These are phyloP conservation scores for Aegotheles bennettii DNA, from an alignment of 2,113 vertebrate species.

Conservation along the genomic window DNA sequence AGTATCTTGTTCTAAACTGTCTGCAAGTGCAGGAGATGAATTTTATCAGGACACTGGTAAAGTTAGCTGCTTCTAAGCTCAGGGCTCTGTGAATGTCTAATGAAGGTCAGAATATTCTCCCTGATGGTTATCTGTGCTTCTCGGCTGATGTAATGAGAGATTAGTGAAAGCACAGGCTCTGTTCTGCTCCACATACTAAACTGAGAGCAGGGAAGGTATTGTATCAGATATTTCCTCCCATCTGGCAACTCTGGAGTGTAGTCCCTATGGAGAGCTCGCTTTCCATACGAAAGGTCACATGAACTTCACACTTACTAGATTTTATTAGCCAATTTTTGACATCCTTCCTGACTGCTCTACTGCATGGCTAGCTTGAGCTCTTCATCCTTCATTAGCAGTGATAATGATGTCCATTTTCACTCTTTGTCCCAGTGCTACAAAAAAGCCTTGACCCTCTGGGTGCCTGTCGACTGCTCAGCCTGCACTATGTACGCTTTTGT, in stretches of 20 bases:
- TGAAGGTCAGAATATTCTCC: not conserved
- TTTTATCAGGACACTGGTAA: not conserved
- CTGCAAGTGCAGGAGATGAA: not conserved
- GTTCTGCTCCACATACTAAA: not conserved
- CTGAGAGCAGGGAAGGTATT: not conserved
- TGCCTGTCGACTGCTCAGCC: not conserved
- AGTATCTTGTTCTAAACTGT: not conserved
- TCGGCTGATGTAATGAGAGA: not conserved
- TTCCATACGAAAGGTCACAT: not conserved
- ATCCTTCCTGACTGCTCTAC: constrained; percentile 7
- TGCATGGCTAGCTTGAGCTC: not conserved
- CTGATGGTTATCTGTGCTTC: not conserved
- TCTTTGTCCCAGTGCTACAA: not conserved
- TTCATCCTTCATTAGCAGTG: constrained; percentile 28
- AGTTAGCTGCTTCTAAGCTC: not conserved
- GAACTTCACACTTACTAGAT: constrained; percentile 5
- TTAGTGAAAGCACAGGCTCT: not conserved
- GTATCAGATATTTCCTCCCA: not conserved
- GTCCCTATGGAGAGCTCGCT: not conserved
- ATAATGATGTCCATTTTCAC: not conserved
- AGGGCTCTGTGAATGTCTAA: not conserved
- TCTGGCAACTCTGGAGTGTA: not conserved
- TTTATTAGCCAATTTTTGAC: constrained; percentile 11
- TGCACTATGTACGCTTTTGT: not conserved
- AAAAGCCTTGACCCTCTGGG: not conserved